Base-by-base conservation (phyloP, 1,140 invertebrate genomes). In the Bombus haemorrhoidalis region DNA sequence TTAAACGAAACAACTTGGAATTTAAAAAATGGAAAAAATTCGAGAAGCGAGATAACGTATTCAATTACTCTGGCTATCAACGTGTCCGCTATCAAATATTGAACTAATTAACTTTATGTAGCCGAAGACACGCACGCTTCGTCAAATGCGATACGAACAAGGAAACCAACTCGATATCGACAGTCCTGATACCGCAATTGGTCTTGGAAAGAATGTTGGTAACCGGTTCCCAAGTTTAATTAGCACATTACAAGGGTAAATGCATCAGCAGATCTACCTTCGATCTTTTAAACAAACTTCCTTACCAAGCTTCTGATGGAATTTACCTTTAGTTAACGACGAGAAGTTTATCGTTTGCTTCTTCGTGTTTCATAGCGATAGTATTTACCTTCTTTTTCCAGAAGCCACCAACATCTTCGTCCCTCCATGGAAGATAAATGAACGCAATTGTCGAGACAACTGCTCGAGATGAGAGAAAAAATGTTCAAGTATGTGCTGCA, bases 201-300 rank as follows among this genome's bases (percentile, higher is more conserved):
- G 75, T 76, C 41, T 39, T 25, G 32, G 47, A 13, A 18, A 76
- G 62, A 37, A 53, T 25, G 28, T 15, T 3, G 32, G 59, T 22
- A 68, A 66, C 72, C 72, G 72, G 41, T 83, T 73, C 81, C 28
- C 41, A 25, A 41, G 25, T 76, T 83, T 66, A 83, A 75, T 83
- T 73, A 75, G 25, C 69, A n/a, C 41, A 34, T 82, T 82, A 47
- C 68, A 41, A 37, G 66, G 66, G 32, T 57, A 68, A 39, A n/a
- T 53, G 37, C 37, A 28, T 41, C 28, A 25, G 22, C 25, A 9
- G 81, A 82, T 64, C 71, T 37, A 41, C n/a, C 6, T 28, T 82
- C 32, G 41, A 76, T 34, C 75, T 76, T 72, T 73, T 32, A 32
- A 68, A 15, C 43, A 28, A 39, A 76, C 41, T n/a, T 47, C 41